A percentile compares a stretch with the other conserved stretches of the same genome.
Evolutionary conservation across 2,797 vertebrate species (phyloP).

Genomic region (Rhyacichthys aspro): DNA sequence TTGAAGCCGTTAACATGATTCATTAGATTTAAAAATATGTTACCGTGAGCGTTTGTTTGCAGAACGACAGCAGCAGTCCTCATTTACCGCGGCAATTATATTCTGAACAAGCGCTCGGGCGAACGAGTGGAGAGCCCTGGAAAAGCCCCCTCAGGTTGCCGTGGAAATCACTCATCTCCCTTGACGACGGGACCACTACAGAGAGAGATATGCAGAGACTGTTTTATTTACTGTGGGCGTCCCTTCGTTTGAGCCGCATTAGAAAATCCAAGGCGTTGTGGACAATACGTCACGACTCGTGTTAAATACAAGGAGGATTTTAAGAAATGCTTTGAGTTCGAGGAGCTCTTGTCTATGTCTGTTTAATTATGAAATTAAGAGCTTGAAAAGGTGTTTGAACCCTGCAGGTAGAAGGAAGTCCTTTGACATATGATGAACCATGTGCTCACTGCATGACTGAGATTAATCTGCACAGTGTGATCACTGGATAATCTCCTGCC

Average conservation of each 20-base stretch:
- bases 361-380: too few relatives aligned
- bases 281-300: background rate
- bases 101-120: constrained; percentile 18
- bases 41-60: constrained; percentile 14
- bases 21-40: constrained; percentile 3
- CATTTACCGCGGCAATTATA: constrained; percentile 18
- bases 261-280: constrained; percentile 1
- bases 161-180: constrained; percentile 48
- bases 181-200: constrained; percentile 16
- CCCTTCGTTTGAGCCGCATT: background rate
- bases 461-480: constrained; percentile 46
- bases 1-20: background rate
- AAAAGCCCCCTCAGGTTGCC: constrained; percentile 41
- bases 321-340: too few relatives aligned
- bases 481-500: constrained; percentile 40
- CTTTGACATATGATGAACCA: too few relatives aligned
- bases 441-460: constrained; percentile 8
- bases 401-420: too few relatives aligned
- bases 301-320: background rate
- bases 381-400: too few relatives aligned
- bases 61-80: constrained; percentile 9
- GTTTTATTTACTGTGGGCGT: constrained; percentile 10
- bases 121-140: constrained; percentile 23
- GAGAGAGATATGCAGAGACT: background rate
- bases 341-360: too few relatives aligned